Evolutionary conservation across 1,140 invertebrate genomes (phyloP).

Genomic region (Bilobella aurantiaca): DNA sequence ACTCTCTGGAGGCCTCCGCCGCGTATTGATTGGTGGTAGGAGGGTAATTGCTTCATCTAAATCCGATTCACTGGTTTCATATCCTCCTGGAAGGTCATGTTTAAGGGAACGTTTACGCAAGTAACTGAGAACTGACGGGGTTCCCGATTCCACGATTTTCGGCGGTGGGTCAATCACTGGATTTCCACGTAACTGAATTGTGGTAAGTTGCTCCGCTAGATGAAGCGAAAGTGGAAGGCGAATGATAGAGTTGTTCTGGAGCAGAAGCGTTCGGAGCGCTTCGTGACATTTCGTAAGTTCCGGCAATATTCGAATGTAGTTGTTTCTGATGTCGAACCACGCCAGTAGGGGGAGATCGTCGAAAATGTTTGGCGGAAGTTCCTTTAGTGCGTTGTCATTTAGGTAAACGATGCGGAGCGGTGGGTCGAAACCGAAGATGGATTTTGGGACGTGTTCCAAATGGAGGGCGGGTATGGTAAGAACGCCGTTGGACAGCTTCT

Average conservation of each 20-base stretch:
- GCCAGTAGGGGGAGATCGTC: conserved; percentile 20
- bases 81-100: no score
- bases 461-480: background rate
- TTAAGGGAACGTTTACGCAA: background rate
- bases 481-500: background rate
- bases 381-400: conserved; percentile 14
- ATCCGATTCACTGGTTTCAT: background rate
- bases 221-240: conserved; percentile 17
- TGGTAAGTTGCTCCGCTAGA: conserved; percentile 1
- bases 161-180: background rate
- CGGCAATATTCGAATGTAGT: conserved; percentile 12
- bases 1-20: background rate
- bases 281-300: conserved; percentile 14
- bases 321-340: conserved; percentile 23
- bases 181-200: background rate
- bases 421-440: background rate
- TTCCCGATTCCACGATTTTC: background rate
- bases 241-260: conserved; percentile 20
- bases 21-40: background rate
- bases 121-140: background rate
- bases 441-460: background rate
- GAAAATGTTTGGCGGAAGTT: conserved; percentile 20
- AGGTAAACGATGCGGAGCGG: conserved; percentile 22
- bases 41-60: background rate
- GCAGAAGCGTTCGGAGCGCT: conserved; percentile 11